Evolutionary conservation across 2,888 invertebrate genomes (phyloP), one percentile per base, ranked within the genome.

Genomic region (Plebejus argus): DNA sequence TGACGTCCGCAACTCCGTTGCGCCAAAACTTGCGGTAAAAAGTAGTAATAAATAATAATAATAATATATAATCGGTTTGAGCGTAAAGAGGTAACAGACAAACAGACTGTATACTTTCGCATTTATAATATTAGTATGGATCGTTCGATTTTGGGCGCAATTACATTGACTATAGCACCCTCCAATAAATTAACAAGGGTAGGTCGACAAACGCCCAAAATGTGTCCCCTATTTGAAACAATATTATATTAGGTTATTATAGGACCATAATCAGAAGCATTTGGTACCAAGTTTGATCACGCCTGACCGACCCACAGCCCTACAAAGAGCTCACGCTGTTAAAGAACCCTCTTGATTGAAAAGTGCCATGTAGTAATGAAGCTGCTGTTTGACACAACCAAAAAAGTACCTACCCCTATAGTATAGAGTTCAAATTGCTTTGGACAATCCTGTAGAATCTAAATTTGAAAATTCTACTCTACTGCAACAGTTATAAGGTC

Each of bases 241-340:
- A 66, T n/a, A n/a, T n/a, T n/a, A n/a, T n/a, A n/a, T n/a, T n/a
- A n/a, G n/a, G n/a, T n/a, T n/a, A n/a, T n/a, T n/a, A n/a, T 33
- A 1, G 28, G 7, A 28, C 66, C 28, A 15, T 66, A 10, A 20
- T 23, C 61, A 66, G 61, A 66, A 66, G 23, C 23, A 23, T 33
- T 74, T 49, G 49, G 28, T 28, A 15, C 23, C 20, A 20, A 72
- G 20, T 12, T 49, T 28, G 28, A 74, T 23, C 10, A 74, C 74
- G 74, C 28, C 28, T 23, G 49, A 53, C 7, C 20, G 71, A 71
- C 39, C 49, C 28, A 72, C 39, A 72, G 20, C 20, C 72, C 72
- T 45, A 23, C 28, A 45, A 71, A 72, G 72, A 72, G 3, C 49
- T 6, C 20, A 45, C 45, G 72, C 72, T 39, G 45, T 49, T 72